A percentile compares a stretch with the other conserved stretches of the same genome.
These are phyloP conservation scores for Cottoperca gobio DNA, from an alignment of 2,797 vertebrate genomes.

Conservation along the genomic window DNA sequence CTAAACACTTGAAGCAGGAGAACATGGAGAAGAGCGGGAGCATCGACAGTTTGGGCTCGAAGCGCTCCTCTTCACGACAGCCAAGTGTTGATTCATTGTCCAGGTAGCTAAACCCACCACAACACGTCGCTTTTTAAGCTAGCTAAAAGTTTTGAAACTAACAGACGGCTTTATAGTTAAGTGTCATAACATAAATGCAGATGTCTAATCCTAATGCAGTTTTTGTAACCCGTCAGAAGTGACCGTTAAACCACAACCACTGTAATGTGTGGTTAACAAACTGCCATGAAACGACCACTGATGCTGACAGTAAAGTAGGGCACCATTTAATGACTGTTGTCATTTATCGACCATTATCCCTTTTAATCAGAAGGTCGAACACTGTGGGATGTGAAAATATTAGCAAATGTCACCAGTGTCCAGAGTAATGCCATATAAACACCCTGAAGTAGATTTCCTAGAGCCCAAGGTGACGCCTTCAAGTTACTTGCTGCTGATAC, in stretches of 20 bases:
- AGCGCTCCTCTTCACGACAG: conserved; percentile 81
- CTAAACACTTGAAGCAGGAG: background rate
- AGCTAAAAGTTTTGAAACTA: conserved; percentile 39
- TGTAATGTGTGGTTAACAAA: background rate
- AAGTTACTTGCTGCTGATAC: background rate
- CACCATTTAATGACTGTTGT: background rate
- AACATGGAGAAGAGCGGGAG: conserved; percentile 85
- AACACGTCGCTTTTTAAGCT: background rate
- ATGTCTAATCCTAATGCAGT: rapidly evolving
- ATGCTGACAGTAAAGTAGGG: background rate
- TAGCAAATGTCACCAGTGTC: background rate
- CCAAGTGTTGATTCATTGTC: conserved; percentile 85
- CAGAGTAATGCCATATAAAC: background rate
- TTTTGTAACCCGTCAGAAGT: background rate
- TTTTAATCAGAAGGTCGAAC: background rate
- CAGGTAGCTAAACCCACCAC: conserved; percentile 74
- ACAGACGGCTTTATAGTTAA: background rate
- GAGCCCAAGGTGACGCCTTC: background rate
- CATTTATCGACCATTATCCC: no score
- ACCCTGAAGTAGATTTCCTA: background rate
- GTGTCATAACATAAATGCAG: background rate
- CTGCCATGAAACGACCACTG: background rate
- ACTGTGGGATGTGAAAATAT: no score
- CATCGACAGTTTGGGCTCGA: conserved; percentile 83
- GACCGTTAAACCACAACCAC: background rate